Percentiles rank a stretch among this genome's conserved stretches.
These are phyloP conservation scores for Aplochiton taeniatus DNA, from an alignment of 2,797 vertebrate genomes.

Conservation along the genomic window DNA sequence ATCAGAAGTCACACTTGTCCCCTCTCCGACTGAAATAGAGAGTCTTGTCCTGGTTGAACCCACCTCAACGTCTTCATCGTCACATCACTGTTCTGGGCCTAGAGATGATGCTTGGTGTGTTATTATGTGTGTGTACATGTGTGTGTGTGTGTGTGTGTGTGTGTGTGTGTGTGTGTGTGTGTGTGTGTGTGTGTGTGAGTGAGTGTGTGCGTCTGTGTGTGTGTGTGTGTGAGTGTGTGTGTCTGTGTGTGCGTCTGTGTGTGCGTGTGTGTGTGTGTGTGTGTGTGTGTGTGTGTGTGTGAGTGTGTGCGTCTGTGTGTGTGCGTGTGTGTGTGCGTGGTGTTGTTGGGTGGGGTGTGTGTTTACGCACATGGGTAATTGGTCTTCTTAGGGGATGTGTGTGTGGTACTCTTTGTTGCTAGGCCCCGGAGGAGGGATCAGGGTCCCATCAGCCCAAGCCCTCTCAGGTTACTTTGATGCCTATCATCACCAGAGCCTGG, in stretches of 20 bases:
- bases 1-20: too few relatives aligned
- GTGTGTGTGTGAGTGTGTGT: conserved; percentile 1
- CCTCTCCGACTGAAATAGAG: too few relatives aligned
- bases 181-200: conserved; percentile 1
- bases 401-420: background rate
- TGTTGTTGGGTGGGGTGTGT: background rate
- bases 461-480: conserved; percentile 39
- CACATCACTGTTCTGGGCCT: too few relatives aligned
- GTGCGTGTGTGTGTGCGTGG: too few relatives aligned
- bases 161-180: background rate
- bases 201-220: background rate
- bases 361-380: too few relatives aligned
- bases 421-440: background rate
- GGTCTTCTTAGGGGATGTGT: too few relatives aligned
- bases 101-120: background rate
- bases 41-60: too few relatives aligned
- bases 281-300: background rate
- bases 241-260: background rate
- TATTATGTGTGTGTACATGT: background rate
- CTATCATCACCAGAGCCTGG: conserved; percentile 17
- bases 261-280: background rate
- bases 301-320: background rate
- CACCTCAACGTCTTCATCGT: too few relatives aligned
- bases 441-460: background rate
- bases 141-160: conserved; percentile 1